Evolutionary conservation across 2,113 vertebrate species (phyloP).

Genomic region (Alethe castanea): DNA sequence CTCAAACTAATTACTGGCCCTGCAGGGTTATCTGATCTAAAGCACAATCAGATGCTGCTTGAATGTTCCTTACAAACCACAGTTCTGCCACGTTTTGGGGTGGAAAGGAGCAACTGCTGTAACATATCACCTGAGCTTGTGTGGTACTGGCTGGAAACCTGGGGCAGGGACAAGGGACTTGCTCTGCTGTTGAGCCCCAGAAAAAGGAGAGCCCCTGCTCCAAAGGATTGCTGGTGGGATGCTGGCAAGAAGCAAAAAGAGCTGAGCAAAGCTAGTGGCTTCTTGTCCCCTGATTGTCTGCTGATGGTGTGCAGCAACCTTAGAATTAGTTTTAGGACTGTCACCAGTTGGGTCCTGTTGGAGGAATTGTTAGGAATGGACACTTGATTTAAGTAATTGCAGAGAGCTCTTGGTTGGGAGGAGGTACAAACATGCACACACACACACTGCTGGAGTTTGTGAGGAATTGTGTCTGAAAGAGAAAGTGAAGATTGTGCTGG

Average conservation of each 20-base stretch:
- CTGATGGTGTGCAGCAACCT: not conserved
- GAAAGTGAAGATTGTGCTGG: not conserved
- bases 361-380: not conserved
- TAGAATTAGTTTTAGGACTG: not conserved
- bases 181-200: not conserved
- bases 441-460: not conserved
- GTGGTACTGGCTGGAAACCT: not conserved
- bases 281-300: not conserved
- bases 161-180: fast-evolving
- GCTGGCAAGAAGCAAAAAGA: not conserved
- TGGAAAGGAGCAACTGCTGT: not conserved
- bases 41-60: not conserved
- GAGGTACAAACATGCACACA: not conserved
- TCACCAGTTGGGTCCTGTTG: not conserved
- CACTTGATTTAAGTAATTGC: not conserved
- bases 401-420: not conserved
- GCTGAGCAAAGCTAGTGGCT: not conserved
- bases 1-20: not conserved
- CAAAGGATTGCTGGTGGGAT: fast-evolving
- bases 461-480: not conserved
- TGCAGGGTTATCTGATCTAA: not conserved
- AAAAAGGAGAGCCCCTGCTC: not conserved
- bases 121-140: fast-evolving
- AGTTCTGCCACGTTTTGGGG: not conserved
- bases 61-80: not conserved